Evolutionary conservation across 2,113 vertebrate species (phyloP), one percentile per base, ranked within the genome.

Genomic region (Lophochroa leadbeateri): DNA sequence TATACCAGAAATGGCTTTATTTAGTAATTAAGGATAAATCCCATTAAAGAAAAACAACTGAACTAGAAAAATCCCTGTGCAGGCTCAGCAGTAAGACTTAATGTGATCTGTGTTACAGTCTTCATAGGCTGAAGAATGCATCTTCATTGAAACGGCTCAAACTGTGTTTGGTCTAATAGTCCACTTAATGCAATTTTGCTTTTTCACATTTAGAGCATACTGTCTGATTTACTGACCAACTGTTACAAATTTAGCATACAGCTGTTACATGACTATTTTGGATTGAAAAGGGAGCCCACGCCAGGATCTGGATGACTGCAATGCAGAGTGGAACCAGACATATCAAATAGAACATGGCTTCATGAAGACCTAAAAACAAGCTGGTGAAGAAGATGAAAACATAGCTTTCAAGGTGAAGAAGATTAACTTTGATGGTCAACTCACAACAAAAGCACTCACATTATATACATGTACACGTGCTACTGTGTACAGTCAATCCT

Each of bases 281-380:
- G 91, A 99, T 98, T 18, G 98, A 99, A 95, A 99, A 99, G 2
- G 96, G 98, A 58, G 94, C 99, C 99, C 99, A 99, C 1, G 96
- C 97, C 90, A 99, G 81, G 71, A 98, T 98, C 95, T 99, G 99
- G 37, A 98, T 27, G 13, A 84, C 67, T 39, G 99, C 92, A 20
- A 99, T 86, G 94, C 97, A 98, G 86, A 99, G 37, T 3, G 99
- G 99, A 61, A 99, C 97, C 96, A 99, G 84, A 53, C 99, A 99
- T 79, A 99, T 97, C 98, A 99, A 74, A 96, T 96, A 97, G 98
- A 99, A 99, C 98, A 99, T 98, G 96, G 97, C 92, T 41, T 96
- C 97, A 31, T 98, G 98, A 80, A 99, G 98, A 60, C 95, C 97
- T 94, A 97, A 77, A 96, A 98, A 82, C 4, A 90, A 94, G 72